Percentiles rank a stretch among this genome's conserved stretches.
Evolutionary conservation across 2,888 invertebrate species (phyloP).

Genomic region (Tachina grossa): DNA sequence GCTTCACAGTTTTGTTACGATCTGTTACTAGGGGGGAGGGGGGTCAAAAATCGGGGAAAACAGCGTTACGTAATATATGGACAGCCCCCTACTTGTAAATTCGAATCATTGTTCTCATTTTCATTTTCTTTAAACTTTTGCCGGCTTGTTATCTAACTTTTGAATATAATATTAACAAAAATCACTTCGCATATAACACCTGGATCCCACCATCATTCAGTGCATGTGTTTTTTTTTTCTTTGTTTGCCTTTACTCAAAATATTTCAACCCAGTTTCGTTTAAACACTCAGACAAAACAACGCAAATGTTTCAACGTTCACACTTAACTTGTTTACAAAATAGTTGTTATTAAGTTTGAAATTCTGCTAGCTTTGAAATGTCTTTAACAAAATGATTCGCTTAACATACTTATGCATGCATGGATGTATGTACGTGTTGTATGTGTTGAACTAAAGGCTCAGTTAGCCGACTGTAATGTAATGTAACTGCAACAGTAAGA

Average conservation of each 20-base stretch:
- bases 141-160: not conserved
- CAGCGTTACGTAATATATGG: too few relatives aligned
- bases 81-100: too few relatives aligned
- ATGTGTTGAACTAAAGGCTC: too few relatives aligned
- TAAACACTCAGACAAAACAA: constrained; percentile 17
- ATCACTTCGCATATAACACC: constrained; percentile 3
- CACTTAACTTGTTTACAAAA: constrained; percentile 31
- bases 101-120: too few relatives aligned
- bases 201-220: not conserved
- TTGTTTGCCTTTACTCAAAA: not conserved
- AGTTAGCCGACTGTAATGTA: too few relatives aligned
- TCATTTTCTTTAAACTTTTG: not conserved
- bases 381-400: too few relatives aligned
- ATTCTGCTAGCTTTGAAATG: not conserved
- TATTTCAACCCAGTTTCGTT: constrained; percentile 40
- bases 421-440: too few relatives aligned
- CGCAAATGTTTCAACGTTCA: constrained; percentile 46
- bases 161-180: constrained; percentile 7
- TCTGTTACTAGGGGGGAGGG: too few relatives aligned
- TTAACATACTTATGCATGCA: not conserved
- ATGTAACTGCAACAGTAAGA: too few relatives aligned
- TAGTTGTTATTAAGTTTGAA: constrained; percentile 1
- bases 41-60: too few relatives aligned
- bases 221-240: not conserved
- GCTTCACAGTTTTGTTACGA: too few relatives aligned